These are phyloP conservation scores for Drosophila mauritiana DNA, from an alignment of 1,140 invertebrate species.

Conservation along the genomic window DNA sequence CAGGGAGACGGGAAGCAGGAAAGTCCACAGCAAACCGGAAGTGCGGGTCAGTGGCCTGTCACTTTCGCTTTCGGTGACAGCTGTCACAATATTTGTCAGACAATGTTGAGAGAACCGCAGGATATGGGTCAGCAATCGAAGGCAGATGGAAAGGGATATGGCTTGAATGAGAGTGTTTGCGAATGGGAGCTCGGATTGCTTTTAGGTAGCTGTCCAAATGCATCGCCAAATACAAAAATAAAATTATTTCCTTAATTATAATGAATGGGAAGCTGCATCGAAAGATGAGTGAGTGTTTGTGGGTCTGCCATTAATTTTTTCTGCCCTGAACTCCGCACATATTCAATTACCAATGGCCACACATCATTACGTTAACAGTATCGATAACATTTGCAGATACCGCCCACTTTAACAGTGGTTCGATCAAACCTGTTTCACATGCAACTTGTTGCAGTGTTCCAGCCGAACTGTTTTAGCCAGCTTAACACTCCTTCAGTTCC, in stretches of 20 bases:
- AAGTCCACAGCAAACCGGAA: slow-evolving; percentile 39
- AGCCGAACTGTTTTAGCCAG: neutral
- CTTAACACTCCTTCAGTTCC: slow-evolving; percentile 37
- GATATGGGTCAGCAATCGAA: slow-evolving; percentile 49
- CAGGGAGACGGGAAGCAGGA: neutral
- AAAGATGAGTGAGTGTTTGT: slow-evolving; percentile 4
- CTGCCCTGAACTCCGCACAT: slow-evolving; percentile 23
- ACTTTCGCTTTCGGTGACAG: slow-evolving; percentile 52
- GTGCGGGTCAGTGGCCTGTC: slow-evolving; percentile 43
- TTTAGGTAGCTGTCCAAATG: neutral
- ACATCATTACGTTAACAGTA: slow-evolving; percentile 27
- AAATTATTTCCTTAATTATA: slow-evolving; percentile 5
- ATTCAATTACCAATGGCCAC: slow-evolving; percentile 52
- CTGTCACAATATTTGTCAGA: slow-evolving; percentile 60
- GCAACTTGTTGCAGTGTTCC: slow-evolving; percentile 6
- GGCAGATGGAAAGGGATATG: slow-evolving; percentile 20
- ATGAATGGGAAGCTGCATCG: neutral
- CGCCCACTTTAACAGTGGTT: slow-evolving; percentile 36
- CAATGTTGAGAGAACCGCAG: slow-evolving; percentile 48
- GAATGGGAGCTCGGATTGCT: slow-evolving; percentile 1
- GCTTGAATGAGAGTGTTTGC: neutral
- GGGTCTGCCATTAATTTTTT: slow-evolving; percentile 30
- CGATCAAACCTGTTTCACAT: slow-evolving; percentile 8
- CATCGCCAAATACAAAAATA: neutral
- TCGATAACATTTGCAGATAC: slow-evolving; percentile 3